phyloP scores from a whole-genome alignment of 2,888 invertebrate species.

The Drosophila testacea region DNA sequence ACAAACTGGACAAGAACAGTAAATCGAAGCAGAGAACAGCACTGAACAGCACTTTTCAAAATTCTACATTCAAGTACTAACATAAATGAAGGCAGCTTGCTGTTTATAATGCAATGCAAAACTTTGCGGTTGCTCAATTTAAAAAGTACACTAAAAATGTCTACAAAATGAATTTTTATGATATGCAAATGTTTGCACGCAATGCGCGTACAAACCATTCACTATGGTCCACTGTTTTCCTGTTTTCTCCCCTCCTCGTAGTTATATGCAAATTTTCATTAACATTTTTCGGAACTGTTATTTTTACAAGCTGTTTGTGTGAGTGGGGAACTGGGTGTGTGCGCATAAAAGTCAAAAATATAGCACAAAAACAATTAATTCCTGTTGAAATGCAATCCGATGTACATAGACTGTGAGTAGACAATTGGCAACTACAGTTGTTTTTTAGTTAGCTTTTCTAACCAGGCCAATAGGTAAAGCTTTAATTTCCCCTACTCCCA shows the following conservation, averaged over 20 bases:
- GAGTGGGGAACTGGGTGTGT: background rate
- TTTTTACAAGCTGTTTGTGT: slow-evolving; percentile 19
- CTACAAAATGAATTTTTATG: slow-evolving; percentile 78
- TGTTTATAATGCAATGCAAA: slow-evolving; percentile 73
- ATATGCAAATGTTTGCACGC: slow-evolving; percentile 70
- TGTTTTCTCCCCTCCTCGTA: background rate
- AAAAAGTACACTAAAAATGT: slow-evolving; percentile 72
- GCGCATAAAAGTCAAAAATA: slow-evolving; percentile 37
- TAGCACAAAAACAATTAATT: slow-evolving; percentile 55
- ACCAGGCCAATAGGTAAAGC: background rate
- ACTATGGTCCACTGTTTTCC: slow-evolving; percentile 1
- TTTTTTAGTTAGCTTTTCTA: background rate
- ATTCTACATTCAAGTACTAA: slow-evolving; percentile 27
- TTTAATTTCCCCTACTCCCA: background rate
- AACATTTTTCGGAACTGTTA: slow-evolving; percentile 32
- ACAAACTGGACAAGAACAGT: slow-evolving; percentile 48
- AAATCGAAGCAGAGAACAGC: slow-evolving; percentile 52
- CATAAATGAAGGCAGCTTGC: slow-evolving; percentile 43
- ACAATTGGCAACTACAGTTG: slow-evolving; percentile 37
- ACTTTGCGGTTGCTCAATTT: slow-evolving; percentile 78
- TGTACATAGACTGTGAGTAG: slow-evolving; percentile 16
- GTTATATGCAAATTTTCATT: slow-evolving; percentile 51
- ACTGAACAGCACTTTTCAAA: slow-evolving; percentile 30
- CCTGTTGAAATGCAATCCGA: slow-evolving; percentile 33
- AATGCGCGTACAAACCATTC: slow-evolving; percentile 31